Conservation (phyloP, 2,797 vertebrate genomes). For the Oceanodroma leucorhoa region DNA sequence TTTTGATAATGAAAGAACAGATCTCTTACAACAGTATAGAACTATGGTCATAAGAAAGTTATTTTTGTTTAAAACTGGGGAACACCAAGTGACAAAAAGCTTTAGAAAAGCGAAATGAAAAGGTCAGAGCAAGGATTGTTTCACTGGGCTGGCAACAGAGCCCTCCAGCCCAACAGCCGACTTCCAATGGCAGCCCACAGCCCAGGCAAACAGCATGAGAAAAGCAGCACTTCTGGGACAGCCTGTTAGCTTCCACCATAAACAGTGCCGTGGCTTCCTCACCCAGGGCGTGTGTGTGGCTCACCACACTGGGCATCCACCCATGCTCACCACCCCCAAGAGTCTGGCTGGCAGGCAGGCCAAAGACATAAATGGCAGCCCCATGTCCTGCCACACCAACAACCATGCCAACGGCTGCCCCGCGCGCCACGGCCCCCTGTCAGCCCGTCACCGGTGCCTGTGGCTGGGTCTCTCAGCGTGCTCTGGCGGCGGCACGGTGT, state of each 20-base stretch:
- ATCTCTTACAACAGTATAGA: not conserved
- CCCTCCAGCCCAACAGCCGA: accelerated
- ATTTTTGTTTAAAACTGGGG: not conserved
- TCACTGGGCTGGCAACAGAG: not conserved
- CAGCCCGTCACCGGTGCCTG: accelerated
- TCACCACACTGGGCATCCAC: too few relatives aligned
- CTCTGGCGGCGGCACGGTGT: too few relatives aligned
- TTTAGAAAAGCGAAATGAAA: not conserved
- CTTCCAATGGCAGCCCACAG: accelerated
- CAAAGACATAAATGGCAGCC: accelerated
- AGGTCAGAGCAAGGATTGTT: not conserved
- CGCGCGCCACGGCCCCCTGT: accelerated
- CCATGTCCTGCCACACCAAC: accelerated
- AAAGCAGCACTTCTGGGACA: not conserved
- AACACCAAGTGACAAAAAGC: not conserved
- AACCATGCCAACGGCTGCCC: accelerated
- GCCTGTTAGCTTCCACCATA: not conserved
- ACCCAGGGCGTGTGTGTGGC: accelerated
- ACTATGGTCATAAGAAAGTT: not conserved
- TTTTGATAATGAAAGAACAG: not conserved
- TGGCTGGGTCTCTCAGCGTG: not conserved
- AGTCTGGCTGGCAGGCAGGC: not conserved
- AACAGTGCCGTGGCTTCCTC: not conserved
- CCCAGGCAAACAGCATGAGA: not conserved
- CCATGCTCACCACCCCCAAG: accelerated